phyloP scores from a whole-genome alignment of 2,113 vertebrate species.

The Empidonax traillii region DNA sequence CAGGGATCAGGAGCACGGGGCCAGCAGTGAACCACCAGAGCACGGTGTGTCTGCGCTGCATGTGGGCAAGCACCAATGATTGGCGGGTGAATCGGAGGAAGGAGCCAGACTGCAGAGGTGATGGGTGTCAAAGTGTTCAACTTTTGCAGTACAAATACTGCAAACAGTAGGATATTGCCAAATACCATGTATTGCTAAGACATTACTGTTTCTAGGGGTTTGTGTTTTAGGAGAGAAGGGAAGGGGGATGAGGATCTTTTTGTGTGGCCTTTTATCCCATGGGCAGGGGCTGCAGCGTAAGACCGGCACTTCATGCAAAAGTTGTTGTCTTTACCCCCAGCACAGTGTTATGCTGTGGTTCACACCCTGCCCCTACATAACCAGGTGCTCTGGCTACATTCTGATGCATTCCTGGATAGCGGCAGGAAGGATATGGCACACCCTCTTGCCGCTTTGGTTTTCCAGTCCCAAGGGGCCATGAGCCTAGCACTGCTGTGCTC shows the following conservation, averaged over 20 bases:
- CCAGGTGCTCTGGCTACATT: neutral
- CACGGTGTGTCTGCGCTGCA: accelerated
- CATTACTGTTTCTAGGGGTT: neutral
- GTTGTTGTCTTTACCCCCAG: neutral
- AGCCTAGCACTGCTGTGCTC: neutral
- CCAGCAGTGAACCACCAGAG: neutral
- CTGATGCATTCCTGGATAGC: neutral
- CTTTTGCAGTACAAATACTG: neutral
- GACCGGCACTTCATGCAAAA: neutral
- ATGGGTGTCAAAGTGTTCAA: neutral
- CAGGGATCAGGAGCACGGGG: accelerated
- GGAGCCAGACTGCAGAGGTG: neutral
- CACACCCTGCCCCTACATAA: neutral
- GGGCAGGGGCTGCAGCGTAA: neutral
- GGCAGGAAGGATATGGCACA: neutral
- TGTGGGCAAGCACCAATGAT: neutral
- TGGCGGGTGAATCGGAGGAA: accelerated
- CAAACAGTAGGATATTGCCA: neutral
- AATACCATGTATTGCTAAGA: neutral
- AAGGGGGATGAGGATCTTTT: neutral
- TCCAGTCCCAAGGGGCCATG: accelerated
- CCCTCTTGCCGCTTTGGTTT: neutral
- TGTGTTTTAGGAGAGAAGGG: neutral
- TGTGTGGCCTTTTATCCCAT: neutral
- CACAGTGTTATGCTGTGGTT: neutral